Conservation (phyloP, 2,797 vertebrate genomes). For the Melanotaenia parkinsoni region DNA sequence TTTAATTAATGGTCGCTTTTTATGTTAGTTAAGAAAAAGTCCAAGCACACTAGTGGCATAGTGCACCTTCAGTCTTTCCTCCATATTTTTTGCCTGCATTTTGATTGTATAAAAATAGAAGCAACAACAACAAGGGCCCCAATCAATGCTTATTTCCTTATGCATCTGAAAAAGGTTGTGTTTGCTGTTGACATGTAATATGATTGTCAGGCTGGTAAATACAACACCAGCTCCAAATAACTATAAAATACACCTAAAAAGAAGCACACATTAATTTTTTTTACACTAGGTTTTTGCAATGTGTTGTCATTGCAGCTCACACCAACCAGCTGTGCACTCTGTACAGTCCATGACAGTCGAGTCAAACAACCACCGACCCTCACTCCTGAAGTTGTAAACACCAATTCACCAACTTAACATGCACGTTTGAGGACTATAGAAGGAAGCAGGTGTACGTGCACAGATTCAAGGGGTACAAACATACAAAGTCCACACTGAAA, state of each 20-base stretch:
- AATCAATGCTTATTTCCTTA: neutral
- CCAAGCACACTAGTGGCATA: neutral
- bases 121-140: neutral
- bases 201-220: neutral
- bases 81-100: neutral
- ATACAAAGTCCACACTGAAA: too few species aligned
- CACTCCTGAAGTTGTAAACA: too few species aligned
- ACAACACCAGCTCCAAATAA: neutral
- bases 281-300: too few species aligned
- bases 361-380: too few species aligned
- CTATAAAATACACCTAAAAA: neutral
- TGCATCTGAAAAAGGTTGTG: neutral
- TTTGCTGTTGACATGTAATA: neutral
- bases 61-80: neutral
- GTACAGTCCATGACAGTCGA: too few species aligned
- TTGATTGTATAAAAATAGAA: slow-evolving; percentile 2
- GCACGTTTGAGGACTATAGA: too few species aligned
- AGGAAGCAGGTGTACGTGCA: too few species aligned
- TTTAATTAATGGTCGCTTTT: neutral
- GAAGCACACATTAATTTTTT: neutral
- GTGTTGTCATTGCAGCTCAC: too few species aligned
- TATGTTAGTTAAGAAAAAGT: neutral
- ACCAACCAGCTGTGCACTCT: too few species aligned
- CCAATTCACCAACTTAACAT: too few species aligned
- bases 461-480: too few species aligned